phyloP scores from a whole-genome alignment of 2,888 invertebrate species.

The Altica lythri region DNA sequence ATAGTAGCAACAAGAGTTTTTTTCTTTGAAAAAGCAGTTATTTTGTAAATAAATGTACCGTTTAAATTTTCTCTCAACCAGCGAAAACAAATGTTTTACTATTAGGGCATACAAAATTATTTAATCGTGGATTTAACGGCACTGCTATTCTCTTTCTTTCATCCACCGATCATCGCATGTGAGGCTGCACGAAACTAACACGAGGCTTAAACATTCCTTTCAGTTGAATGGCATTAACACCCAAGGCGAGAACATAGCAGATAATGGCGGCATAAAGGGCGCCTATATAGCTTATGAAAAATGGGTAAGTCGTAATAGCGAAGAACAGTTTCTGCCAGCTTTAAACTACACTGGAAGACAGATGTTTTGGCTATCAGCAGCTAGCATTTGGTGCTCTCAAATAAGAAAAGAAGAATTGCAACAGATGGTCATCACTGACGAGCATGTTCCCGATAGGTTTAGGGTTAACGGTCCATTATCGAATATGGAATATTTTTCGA shows the following conservation, averaged over 20 bases:
- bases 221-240: conserved; percentile 90
- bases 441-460: conserved; percentile 60
- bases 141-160: background rate
- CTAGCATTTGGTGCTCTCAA: conserved; percentile 65
- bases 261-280: conserved; percentile 92
- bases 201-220: conserved; percentile 41
- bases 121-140: too few relatives aligned
- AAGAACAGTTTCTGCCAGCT: conserved; percentile 51
- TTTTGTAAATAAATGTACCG: too few relatives aligned
- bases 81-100: too few relatives aligned
- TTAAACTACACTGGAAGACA: conserved; percentile 55
- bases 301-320: conserved; percentile 51
- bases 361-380: conserved; percentile 65
- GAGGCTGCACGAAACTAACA: conserved; percentile 35
- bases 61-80: too few relatives aligned
- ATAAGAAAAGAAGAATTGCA: conserved; percentile 53
- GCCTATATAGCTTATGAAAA: conserved; percentile 64
- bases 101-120: too few relatives aligned
- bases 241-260: conserved; percentile 93
- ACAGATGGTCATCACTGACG: conserved; percentile 52
- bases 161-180: conserved; percentile 11
- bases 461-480: conserved; percentile 64
- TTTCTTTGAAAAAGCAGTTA: too few relatives aligned
- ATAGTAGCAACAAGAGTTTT: too few relatives aligned
- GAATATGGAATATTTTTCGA: conserved; percentile 65